Conservation (phyloP, 53 echinoderm and acorn worm species). For the Astropecten irregularis region DNA sequence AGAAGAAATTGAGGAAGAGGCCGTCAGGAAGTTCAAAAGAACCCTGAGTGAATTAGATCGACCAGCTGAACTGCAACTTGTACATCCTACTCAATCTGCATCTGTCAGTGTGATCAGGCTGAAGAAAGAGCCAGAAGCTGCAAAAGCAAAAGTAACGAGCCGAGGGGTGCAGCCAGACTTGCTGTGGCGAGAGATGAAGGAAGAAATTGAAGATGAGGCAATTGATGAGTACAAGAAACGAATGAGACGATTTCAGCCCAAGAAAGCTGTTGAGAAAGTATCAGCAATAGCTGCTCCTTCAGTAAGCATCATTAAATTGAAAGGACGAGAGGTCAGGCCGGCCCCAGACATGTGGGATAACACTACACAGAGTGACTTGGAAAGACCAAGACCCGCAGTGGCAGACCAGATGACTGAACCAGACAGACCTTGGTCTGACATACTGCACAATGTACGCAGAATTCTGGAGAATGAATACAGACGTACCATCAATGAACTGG, state of each 20-base stretch:
- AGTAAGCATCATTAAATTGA: conserved; percentile 52
- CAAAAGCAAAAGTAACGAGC: conserved; percentile 19
- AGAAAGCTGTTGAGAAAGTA: conserved; percentile 7
- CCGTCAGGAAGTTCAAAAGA: conserved; percentile 21
- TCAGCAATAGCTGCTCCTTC: conserved; percentile 4
- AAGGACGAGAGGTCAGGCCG: conserved; percentile 33
- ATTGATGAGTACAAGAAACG: conserved; percentile 47
- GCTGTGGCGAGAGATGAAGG: conserved; percentile 38
- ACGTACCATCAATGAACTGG: conserved; percentile 39
- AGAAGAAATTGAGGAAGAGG: conserved; percentile 35
- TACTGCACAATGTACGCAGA: conserved; percentile 47
- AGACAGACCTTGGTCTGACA: conserved; percentile 42
- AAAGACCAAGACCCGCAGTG: conserved; percentile 3
- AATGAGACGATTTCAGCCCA: conserved; percentile 12
- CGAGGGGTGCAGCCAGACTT: conserved; percentile 26
- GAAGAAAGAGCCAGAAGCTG: conserved; percentile 37
- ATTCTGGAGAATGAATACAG: conserved; percentile 54
- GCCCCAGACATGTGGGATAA: conserved; percentile 7
- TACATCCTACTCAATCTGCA: too few species aligned
- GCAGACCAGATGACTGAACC: conserved; percentile 35
- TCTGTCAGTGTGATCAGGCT: conserved; percentile 42
- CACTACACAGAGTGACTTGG: conserved; percentile 13
- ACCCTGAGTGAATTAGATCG: neutral
- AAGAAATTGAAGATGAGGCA: conserved; percentile 56
- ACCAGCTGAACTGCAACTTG: neutral